Base-by-base conservation (phyloP, 2,797 vertebrate genomes). In the Melanotaenia parkinsoni region DNA sequence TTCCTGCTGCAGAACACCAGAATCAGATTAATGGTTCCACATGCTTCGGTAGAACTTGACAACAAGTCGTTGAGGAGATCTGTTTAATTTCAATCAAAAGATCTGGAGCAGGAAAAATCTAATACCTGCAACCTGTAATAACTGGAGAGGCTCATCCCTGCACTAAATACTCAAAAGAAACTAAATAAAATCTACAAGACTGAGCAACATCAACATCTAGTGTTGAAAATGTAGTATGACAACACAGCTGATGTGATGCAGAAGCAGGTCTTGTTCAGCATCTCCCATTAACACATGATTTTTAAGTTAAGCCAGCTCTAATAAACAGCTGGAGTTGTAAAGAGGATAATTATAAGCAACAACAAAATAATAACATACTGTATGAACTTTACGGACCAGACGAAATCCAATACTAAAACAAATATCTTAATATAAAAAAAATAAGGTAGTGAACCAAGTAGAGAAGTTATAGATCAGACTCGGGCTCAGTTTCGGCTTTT, bases 131-230 rank as follows among this genome's bases (percentile, higher is more conserved):
- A 10, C 10, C 11, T 12, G 5, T 8, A 5, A 14, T 2, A 10
- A 14, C 13, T 5, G 18, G 43, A 47, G 43, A 6, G 7, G 43
- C 4, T 1, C 5, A 47, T 47, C 7, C 5, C 4, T 43, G 40
- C 40, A 43, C 40, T 22, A 2, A 53, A 51, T n/a, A 50, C 3
- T 43, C 9, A 12, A 43, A 28, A 40, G 12, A 56, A 1, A 10
- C 37, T 18, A 5, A 13, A 47, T 20, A 3, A 13, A 47, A 13
- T 0, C 20, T 18, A 38, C 35, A 61, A 40, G 24, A 8, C 12
- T 63, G 30, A 62, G 45, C 70, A 75, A 69, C 61, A 58, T 67
- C 68, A 74, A 72, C 87, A 84, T 88, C 93, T 86, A 78, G 75
- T 83, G 91, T 47, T 54, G 4, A 5, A 57, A 1, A 38, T 26